Evolutionary conservation across 2,888 invertebrate species (phyloP).

Genomic region (Clistopyga incitator): DNA sequence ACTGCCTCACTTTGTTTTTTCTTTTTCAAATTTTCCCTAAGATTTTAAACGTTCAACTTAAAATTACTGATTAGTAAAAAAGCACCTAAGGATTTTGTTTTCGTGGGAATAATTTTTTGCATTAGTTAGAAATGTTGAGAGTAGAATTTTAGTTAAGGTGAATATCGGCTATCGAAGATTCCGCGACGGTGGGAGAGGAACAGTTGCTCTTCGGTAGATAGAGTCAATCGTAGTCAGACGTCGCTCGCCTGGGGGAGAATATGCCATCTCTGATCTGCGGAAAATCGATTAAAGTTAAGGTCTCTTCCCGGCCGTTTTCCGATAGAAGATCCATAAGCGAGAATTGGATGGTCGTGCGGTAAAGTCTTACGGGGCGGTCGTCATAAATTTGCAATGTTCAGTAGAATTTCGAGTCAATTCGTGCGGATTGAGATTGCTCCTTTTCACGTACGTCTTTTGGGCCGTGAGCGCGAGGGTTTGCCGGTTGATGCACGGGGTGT

Average conservation of each 20-base stretch:
- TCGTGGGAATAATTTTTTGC: no score
- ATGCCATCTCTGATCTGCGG: background rate
- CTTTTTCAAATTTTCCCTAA: no score
- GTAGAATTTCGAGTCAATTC: slow-evolving; percentile 78
- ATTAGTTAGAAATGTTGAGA: no score
- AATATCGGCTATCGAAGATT: no score
- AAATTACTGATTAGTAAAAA: no score
- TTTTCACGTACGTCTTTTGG: slow-evolving; percentile 54
- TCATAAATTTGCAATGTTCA: slow-evolving; percentile 77
- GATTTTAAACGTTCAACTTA: no score
- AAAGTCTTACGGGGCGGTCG: slow-evolving; percentile 48
- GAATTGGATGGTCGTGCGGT: slow-evolving; percentile 49
- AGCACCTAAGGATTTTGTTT: no score
- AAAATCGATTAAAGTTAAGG: slow-evolving; percentile 46
- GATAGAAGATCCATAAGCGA: slow-evolving; percentile 48
- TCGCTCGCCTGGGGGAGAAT: slow-evolving; percentile 1
- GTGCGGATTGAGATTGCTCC: slow-evolving; percentile 75
- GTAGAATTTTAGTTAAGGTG: no score
- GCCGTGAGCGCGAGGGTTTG: slow-evolving; percentile 45
- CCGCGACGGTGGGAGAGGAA: background rate
- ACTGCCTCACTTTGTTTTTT: no score
- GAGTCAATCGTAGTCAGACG: slow-evolving; percentile 48
- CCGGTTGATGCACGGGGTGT: slow-evolving; percentile 27
- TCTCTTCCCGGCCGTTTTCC: background rate
- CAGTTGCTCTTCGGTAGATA: slow-evolving; percentile 38